Base-by-base conservation (phyloP, 2,888 invertebrate genomes). In the Drosophila suboccidentalis region DNA sequence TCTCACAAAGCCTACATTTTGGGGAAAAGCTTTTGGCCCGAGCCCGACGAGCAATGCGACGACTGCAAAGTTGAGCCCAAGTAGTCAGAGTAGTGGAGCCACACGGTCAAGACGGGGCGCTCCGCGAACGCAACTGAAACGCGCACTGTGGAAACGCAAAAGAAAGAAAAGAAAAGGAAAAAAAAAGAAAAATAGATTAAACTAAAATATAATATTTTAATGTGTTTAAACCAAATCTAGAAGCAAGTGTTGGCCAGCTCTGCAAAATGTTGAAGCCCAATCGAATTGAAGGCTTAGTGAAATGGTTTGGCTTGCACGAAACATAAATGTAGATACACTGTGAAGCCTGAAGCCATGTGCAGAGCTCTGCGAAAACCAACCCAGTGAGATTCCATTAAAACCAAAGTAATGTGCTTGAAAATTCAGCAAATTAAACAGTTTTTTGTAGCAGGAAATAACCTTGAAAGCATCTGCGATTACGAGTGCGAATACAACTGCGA, bases 81-180 rank as follows among this genome's bases (percentile, higher is more conserved):
- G 89, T 86, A 91, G 90, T 91, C 91, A 89, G 91, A 90, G 90
- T 80, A 80, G 90, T 89, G 91, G 89, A 91, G 90, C 91, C 91
- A 88, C 82, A 83, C 82, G 82, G 91, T 86, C 73, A 89, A 89
- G 91, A 91, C 90, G 84, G 78, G 75, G 75, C 80, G 89, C 89
- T 84, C 84, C 84, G 84, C 81, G 63, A 71, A 75, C 65, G 65
- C 63, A 78, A 36, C 54, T 26, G 55, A 59, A 78, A 54, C 73
- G 70, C 69, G 74, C 71, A 69, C 55, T 62, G 79, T 71, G 80
- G 57, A 70, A 86, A 75, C 67, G 78, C 73, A 78, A 77, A 59
- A 69, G 67, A 57, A 69, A 61, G 67, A 71, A 44, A 71, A 54
- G 61, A 53, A 53, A 62, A 43, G 54, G 54, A 50, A 13, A 26